Percentiles rank a stretch among this genome's conserved stretches.
Evolutionary conservation across 2,797 vertebrate genomes (phyloP).

Genomic region (Acrossocheilus fasciatus): DNA sequence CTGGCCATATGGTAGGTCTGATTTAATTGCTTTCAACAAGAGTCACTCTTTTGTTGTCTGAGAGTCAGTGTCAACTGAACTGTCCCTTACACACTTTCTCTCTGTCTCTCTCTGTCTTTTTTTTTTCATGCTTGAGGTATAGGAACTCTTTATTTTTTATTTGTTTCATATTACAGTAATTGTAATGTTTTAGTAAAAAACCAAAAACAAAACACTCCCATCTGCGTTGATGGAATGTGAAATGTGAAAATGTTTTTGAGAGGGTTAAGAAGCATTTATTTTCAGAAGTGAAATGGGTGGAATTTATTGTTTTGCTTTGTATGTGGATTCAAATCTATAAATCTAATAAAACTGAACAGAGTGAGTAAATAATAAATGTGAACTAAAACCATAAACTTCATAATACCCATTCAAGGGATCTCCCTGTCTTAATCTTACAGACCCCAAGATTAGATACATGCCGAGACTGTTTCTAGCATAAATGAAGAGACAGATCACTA

Average conservation of each 20-base stretch:
- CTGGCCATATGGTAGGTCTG: constrained; percentile 78
- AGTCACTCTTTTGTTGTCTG: constrained; percentile 48
- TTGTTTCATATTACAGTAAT: background rate
- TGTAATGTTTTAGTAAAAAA: background rate
- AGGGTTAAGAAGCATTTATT: background rate
- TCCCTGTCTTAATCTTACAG: constrained; percentile 23
- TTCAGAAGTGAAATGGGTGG: background rate
- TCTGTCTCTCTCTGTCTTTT: constrained; percentile 12
- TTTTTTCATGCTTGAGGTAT: background rate
- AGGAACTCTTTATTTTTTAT: background rate
- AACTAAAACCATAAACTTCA: too few species aligned
- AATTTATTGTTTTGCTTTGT: background rate
- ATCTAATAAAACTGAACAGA: background rate
- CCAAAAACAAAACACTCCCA: background rate
- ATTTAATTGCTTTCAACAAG: constrained; percentile 26
- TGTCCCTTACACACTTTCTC: constrained; percentile 14
- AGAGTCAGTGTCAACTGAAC: constrained; percentile 6
- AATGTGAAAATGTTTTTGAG: background rate
- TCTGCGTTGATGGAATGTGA: background rate
- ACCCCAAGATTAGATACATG: background rate
- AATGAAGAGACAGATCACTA: constrained; percentile 32
- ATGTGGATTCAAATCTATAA: background rate
- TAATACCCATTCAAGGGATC: constrained; percentile 54
- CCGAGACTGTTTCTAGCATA: constrained; percentile 48
- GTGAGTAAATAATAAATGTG: background rate